These are phyloP conservation scores for Aldrovandia affinis DNA, from an alignment of 2,797 vertebrate genomes.

Conservation along the genomic window DNA sequence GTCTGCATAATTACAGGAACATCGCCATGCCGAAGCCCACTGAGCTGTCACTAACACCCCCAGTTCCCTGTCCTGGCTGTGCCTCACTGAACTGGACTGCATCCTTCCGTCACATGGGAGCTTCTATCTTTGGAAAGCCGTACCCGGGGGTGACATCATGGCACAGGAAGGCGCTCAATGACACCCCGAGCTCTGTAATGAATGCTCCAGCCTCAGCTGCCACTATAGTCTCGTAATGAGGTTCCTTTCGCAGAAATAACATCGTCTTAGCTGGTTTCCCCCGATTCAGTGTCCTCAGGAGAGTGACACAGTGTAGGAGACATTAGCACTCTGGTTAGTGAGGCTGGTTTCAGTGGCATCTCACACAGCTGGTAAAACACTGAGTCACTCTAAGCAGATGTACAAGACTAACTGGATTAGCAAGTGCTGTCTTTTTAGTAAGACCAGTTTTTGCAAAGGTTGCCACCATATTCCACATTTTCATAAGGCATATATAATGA, in stretches of 20 bases:
- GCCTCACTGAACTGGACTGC: not conserved
- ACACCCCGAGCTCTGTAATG: too few species aligned
- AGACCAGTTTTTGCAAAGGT: not conserved
- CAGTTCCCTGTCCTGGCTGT: not conserved
- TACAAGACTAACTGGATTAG: not conserved
- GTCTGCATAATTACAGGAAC: not conserved
- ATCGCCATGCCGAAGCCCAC: not conserved
- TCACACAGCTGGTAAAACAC: not conserved
- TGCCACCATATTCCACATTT: not conserved
- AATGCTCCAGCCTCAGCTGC: too few species aligned
- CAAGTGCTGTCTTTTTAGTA: not conserved
- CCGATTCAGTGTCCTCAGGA: not conserved
- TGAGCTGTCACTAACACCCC: not conserved
- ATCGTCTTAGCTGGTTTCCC: not conserved
- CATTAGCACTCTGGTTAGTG: not conserved
- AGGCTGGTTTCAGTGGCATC: not conserved
- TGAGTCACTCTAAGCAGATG: not conserved
- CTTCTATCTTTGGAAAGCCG: not conserved
- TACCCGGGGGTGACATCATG: not conserved
- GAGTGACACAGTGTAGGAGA: not conserved
- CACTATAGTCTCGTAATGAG: too few species aligned
- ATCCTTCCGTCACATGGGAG: not conserved
- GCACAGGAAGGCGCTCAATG: not conserved
- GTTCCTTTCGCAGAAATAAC: too few species aligned
- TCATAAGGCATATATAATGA: too few species aligned